Base-by-base conservation (phyloP, 2,113 vertebrate genomes). In the Lepisosteus oculatus region DNA sequence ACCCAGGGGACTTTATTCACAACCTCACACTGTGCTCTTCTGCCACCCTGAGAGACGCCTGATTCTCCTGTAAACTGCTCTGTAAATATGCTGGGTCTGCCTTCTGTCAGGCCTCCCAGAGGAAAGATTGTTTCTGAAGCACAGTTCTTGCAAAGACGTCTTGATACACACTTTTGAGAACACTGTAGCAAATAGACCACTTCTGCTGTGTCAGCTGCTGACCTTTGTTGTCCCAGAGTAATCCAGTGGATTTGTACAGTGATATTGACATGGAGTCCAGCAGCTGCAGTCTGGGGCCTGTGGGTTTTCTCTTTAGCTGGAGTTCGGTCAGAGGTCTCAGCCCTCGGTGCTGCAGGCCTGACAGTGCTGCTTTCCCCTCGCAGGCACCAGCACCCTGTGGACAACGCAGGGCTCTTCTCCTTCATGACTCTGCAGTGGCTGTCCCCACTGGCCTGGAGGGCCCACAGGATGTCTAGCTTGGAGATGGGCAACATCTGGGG, bases 381-480 rank as follows among this genome's bases (percentile, higher is more conserved):
- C 81, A 94, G 93, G 72, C 87, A 93, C 76, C 91, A 90, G 80
- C 92, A 94, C 87, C 93, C 92, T n/a, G 90, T 94, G 64, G 92
- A 94, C 83, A 94, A 93, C 44, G 90, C 91, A 0, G 93, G 93
- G 71, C 76, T 93, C 69, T 92, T 94, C 82, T 94, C 91, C 76
- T 93, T 93, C 75, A 92, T 93, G 91, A 93, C 91, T 13, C 80
- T 93, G 43, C 89, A 92, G 59, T 93, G 93, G 93, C 89, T 94
- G 69, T 84, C 91, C 55, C 91, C 92, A 0, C 81, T 93, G 80
- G 91, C 90, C 43, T 74, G 83, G 76, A 91, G 85, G 74, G 88
- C 89, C 76, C 80, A 90, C 85, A 88, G 76, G 81, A 73, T 68
- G 0, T 89, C 90, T 71, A 81, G 80, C 70, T 77, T 94, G 76